Conservation (phyloP, 2,888 invertebrate genomes). For the Trichopria drosophilae region DNA sequence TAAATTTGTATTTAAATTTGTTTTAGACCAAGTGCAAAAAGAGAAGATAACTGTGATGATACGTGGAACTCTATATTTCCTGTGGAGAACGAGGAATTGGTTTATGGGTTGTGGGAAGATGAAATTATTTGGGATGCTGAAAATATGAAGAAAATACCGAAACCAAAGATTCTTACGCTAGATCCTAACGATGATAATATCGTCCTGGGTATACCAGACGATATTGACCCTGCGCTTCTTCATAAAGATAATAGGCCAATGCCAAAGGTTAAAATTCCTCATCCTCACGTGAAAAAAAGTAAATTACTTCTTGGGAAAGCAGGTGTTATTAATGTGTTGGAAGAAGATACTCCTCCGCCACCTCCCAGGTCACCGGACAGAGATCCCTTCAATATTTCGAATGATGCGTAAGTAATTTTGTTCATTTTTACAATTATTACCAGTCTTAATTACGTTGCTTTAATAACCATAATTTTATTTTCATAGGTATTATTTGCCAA, state of each 20-base stretch:
- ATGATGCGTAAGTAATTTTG: slow-evolving; percentile 78
- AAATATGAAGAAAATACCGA: slow-evolving; percentile 82
- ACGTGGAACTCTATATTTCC: slow-evolving; percentile 98
- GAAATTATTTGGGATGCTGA: slow-evolving; percentile 98
- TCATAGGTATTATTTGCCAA: slow-evolving; percentile 85
- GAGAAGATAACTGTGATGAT: slow-evolving; percentile 71
- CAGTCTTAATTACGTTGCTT: too few species aligned
- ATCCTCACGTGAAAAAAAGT: slow-evolving; percentile 90
- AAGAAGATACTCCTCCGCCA: slow-evolving; percentile 88
- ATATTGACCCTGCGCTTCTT: slow-evolving; percentile 80
- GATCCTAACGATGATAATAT: slow-evolving; percentile 99
- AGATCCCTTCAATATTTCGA: slow-evolving; percentile 97
- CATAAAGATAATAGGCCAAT: slow-evolving; percentile 71
- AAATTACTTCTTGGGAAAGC: slow-evolving; percentile 92
- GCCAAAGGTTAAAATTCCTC: slow-evolving; percentile 88
- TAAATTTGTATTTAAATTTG: slow-evolving; percentile 34
- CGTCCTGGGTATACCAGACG: slow-evolving; percentile 89
- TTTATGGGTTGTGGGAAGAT: slow-evolving; percentile 96
- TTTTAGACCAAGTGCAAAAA: slow-evolving; percentile 30
- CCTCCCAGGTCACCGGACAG: slow-evolving; percentile 87
- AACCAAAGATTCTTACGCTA: slow-evolving; percentile 89
- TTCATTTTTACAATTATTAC: neutral
- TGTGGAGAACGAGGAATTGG: slow-evolving; percentile 94
- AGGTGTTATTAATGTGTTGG: slow-evolving; percentile 92
- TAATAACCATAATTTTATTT: neutral